Percentiles rank a stretch among this genome's conserved stretches.
Evolutionary conservation across 2,113 vertebrate species (phyloP).

Genomic region (Sylvia atricapilla): DNA sequence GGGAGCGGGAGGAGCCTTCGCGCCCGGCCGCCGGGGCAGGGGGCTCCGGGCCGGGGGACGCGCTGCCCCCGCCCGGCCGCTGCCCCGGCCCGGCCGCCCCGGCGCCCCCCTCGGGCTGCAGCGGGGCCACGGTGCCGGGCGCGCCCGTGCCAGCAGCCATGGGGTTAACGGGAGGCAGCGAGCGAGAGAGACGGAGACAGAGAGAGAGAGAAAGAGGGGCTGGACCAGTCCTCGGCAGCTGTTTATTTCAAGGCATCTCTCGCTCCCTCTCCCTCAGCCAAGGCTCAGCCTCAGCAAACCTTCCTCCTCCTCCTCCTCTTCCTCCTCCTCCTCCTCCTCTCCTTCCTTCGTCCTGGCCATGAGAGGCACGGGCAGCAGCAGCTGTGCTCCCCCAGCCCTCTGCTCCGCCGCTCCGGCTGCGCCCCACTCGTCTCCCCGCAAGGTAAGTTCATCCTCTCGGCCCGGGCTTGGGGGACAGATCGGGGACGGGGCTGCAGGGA

Average conservation of each 20-base stretch:
- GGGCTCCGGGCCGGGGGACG: too few relatives aligned
- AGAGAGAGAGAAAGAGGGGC: slow-evolving; percentile 50
- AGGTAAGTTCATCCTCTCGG: slow-evolving; percentile 46
- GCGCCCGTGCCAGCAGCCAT: slow-evolving; percentile 42
- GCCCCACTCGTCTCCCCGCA: slow-evolving; percentile 15
- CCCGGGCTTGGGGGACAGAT: not conserved
- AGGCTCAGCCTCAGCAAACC: slow-evolving; percentile 35
- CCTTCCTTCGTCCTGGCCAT: slow-evolving; percentile 65
- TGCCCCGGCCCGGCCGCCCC: not conserved
- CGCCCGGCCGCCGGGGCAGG: too few relatives aligned
- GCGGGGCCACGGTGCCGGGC: not conserved
- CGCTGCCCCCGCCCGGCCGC: not conserved
- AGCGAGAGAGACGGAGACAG: slow-evolving; percentile 33
- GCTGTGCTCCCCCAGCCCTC: not conserved
- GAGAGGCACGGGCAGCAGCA: slow-evolving; percentile 63
- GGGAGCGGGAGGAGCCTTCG: too few relatives aligned
- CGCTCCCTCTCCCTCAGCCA: slow-evolving; percentile 43
- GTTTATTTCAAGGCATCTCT: slow-evolving; percentile 64
- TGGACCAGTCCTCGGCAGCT: slow-evolving; percentile 55
- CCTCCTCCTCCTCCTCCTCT: not conserved
- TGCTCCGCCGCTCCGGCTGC: slow-evolving; percentile 11
- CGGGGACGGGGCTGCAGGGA: not conserved
- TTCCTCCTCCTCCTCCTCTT: slow-evolving; percentile 9
- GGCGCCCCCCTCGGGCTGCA: not conserved
- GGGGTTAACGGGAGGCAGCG: slow-evolving; percentile 59